Evolutionary conservation across 2,888 invertebrate species (phyloP).

Genomic region (Scelioninae gen. 1): DNA sequence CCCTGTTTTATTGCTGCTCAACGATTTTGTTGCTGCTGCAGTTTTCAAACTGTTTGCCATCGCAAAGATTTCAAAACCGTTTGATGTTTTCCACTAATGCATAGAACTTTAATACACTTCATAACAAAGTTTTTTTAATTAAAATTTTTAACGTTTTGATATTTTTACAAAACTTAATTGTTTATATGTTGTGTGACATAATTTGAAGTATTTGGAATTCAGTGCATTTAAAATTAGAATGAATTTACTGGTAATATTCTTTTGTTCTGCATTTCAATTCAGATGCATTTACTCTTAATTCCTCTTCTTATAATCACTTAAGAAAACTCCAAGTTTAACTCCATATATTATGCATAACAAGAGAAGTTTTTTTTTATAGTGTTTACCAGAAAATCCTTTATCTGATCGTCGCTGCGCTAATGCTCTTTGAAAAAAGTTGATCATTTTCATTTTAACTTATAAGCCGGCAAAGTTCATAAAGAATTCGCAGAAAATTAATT

Average conservation of each 20-base stretch:
- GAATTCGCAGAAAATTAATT: not conserved
- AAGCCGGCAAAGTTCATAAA: not conserved
- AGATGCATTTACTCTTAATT: conserved; percentile 16
- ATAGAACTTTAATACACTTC: not conserved
- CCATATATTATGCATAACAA: conserved; percentile 27
- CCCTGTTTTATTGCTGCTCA: not conserved
- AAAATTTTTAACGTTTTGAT: no score
- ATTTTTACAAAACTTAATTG: no score
- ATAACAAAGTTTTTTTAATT: not conserved
- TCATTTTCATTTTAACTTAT: conserved; percentile 8
- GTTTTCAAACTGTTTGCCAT: conserved; percentile 3
- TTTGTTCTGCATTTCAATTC: conserved; percentile 13
- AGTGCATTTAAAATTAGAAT: no score
- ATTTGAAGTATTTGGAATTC: no score
- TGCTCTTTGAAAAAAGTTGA: conserved; percentile 9
- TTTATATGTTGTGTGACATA: no score
- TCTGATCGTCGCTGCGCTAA: conserved; percentile 11
- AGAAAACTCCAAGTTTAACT: conserved; percentile 20
- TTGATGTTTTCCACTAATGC: not conserved
- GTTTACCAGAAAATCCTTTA: conserved; percentile 27
- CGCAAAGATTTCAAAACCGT: conserved; percentile 2
- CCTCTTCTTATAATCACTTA: conserved; percentile 15
- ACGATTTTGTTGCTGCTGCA: not conserved
- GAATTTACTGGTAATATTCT: conserved; percentile 8
- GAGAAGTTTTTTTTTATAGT: conserved; percentile 14